Base-by-base conservation (phyloP, 2,113 vertebrate genomes). In the Anoplopoma fimbria region DNA sequence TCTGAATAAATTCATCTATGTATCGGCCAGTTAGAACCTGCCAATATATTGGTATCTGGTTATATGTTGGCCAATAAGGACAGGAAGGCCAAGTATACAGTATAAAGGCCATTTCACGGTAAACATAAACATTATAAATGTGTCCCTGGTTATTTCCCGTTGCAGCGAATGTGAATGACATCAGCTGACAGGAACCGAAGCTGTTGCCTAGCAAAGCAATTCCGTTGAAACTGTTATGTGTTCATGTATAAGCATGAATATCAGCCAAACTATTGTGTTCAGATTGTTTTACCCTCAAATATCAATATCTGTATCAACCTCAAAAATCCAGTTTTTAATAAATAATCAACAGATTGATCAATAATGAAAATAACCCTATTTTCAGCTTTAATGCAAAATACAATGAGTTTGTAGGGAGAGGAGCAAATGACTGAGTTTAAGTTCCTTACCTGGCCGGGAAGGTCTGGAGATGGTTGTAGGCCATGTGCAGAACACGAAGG, bases 391-490 rank as follows among this genome's bases (percentile, higher is more conserved):
- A 8, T 25, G 6, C 49, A 12, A 71, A 65, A 42, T 14, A 42
- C 10, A 63, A 19, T 61, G 27, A 69, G 61, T 58, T 9, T 21
- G 31, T 5, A 13, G 3, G 38, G 34, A 65, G 29, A 67, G 31
- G 2, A 63, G 17, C 6, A 40, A 23, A 55, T 49, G 5, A 25
- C 17, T 36, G 3, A 19, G 17, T 29, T 27, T 5, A 23, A 36
- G 45, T 21, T 51, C 27, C 75, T 68, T 89, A 99, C 98, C 98
- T 99, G 33, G 98, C 98, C 2, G 98, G 98, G 83, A 99, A 99
- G 84, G 96, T 99, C 87, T 99, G 98, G 3, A 99, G 96, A 53
- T 96, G 96, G 89, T 99, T 99, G 88, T 97, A 99, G 75, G 98
- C 98, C 97, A 99, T 96, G 92, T 99, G 97, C 55, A 99, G 91